Base-by-base conservation (phyloP, 2,113 vertebrate genomes). In the Ceyx margarethae region DNA sequence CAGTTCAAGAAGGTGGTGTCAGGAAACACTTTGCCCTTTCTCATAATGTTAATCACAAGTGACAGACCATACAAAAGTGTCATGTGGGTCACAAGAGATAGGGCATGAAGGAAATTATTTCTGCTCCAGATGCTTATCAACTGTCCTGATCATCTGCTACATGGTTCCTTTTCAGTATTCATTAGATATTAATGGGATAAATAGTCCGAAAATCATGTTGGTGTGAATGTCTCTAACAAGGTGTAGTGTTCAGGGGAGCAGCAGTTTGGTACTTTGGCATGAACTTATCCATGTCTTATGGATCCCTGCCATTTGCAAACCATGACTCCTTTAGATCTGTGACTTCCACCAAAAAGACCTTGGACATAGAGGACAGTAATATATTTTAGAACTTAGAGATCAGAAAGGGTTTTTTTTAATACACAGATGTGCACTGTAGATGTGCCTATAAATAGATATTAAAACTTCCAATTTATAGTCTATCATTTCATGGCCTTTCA, bases 381-480 rank as follows among this genome's bases (percentile, higher is more conserved):
- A 85, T 87, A 92, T 94, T 95, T 92, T 74, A 78, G 74, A 93
- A 95, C 89, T 92, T 46, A 87, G 85, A 91, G 92, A 92, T 93
- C 91, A 83, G 91, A 64, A 94, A 90, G 62, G 28, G 83, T 81
- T 86, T 94, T 95, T 95, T 87, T 37, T 37, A 37, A 89, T 85
- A 92, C 91, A 67, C 85, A 90, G 87, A 74, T 90, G 85, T 91
- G n/a, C 22, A 4, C 86, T 46, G 35, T 15, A 35, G 84, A 93
- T 91, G 90, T 69, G 84, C 91, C 95, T 92, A 96, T 95, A 95
- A 94, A 95, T 96, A 95, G 94, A 85, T 95, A 91, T 87, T 93
- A 96, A 96, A 89, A 92, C 74, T 50, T 92, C 68, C 90, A 93
- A 95, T 96, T 96, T 96, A 96, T 95, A 93, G 91, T 91, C 93